Conservation (phyloP, 2,888 invertebrate species). For the Cremastinae sp. region DNA sequence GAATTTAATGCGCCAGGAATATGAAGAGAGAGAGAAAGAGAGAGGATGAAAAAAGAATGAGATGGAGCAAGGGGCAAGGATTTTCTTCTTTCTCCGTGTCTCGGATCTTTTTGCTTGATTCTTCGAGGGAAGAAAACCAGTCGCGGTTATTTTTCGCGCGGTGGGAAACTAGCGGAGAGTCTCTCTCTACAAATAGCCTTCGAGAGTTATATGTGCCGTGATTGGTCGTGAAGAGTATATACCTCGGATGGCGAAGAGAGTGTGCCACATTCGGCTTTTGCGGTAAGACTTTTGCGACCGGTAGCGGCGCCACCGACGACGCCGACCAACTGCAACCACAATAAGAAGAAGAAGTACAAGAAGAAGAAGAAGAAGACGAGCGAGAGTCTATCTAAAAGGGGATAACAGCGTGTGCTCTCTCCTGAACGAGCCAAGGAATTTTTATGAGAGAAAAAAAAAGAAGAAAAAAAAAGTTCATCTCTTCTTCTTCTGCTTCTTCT, state of each 20-base stretch:
- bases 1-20: conserved; percentile 29
- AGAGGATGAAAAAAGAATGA: no score
- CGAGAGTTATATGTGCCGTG: conserved; percentile 67
- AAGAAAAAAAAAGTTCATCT: background rate
- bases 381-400: conserved; percentile 66
- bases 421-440: conserved; percentile 67
- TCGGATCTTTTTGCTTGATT: conserved; percentile 53
- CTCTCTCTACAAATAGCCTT: conserved; percentile 75
- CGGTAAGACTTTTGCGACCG: conserved; percentile 4
- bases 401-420: conserved; percentile 54
- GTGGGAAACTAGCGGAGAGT: conserved; percentile 73
- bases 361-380: conserved; percentile 52
- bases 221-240: conserved; percentile 55
- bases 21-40: background rate
- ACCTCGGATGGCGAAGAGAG: conserved; percentile 15
- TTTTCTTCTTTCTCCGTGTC: conserved; percentile 42
- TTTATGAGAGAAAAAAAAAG: conserved; percentile 67
- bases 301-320: conserved; percentile 31
- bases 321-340: no score
- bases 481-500: conserved; percentile 17
- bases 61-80: conserved; percentile 27
- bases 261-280: conserved; percentile 33
- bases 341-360: conserved; percentile 42
- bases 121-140: conserved; percentile 54
- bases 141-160: conserved; percentile 62